Evolutionary conservation across 2,888 invertebrate species (phyloP).

Genomic region (Clepsis dumicolana): DNA sequence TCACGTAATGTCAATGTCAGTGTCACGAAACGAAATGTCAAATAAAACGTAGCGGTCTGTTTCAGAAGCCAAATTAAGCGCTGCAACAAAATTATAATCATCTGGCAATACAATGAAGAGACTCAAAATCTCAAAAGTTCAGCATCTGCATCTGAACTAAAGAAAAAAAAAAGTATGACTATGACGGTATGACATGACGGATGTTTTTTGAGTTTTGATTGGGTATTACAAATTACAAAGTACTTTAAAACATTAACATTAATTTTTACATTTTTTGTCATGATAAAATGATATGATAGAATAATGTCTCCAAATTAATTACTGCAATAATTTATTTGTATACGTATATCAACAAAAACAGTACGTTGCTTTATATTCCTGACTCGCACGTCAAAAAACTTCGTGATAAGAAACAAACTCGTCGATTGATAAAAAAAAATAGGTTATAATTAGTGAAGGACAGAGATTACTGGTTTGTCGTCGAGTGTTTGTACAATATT

Average conservation of each 20-base stretch:
- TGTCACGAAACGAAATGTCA: slow-evolving; percentile 8
- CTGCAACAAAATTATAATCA: neutral
- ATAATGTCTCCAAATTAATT: neutral
- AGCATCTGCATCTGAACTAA: neutral
- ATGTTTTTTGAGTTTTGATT: neutral
- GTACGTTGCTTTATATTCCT: neutral
- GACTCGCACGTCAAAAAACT: neutral
- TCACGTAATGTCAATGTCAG: no score
- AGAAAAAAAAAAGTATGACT: neutral
- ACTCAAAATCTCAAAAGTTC: neutral
- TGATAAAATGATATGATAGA: neutral
- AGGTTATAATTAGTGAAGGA: slow-evolving; percentile 22
- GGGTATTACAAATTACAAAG: neutral
- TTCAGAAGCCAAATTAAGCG: slow-evolving; percentile 22
- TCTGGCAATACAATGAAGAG: neutral
- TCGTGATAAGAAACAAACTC: slow-evolving; percentile 13
- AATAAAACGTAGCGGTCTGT: neutral
- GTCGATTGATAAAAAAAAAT: slow-evolving; percentile 29
- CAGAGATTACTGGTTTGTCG: neutral
- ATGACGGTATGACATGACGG: neutral
- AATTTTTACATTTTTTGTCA: no score
- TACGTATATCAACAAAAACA: neutral
- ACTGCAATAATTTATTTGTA: neutral
- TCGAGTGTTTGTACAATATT: slow-evolving; percentile 13
- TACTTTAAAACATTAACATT: no score